Base-by-base conservation (phyloP, 2,888 invertebrate genomes). In the Eristalis arbustorum region DNA sequence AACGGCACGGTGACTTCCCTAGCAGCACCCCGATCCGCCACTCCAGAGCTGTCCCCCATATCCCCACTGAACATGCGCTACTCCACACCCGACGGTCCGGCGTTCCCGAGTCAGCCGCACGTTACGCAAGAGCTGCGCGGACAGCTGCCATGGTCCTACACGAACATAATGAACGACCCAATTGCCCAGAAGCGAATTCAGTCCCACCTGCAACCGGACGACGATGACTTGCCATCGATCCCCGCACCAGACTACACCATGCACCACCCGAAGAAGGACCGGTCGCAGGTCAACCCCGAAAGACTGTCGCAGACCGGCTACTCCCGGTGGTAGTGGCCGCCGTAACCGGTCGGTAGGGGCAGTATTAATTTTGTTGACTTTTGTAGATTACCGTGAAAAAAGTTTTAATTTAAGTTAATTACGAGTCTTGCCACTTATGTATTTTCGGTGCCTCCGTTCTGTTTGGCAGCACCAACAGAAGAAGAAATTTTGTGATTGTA, bases 111-210 rank as follows among this genome's bases (percentile, higher is more conserved):
- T 22, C 88, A 88, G 37, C 88, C 89, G 37, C 90, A 90, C 1
- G 89, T 92, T 18, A 92, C 90, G 34, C 93, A 93, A 23, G 95
- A 94, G 89, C 91, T 95, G 66, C 94, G 94, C 84, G 93, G 94
- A 28, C 95, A 95, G 90, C 91, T 94, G 89, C 95, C 95, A 14
- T 95, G 95, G 95, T 94, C 95, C 6, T 95, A 95, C 56, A 92
- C 92, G 1, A 91, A 90, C 88, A 89, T 90, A 88, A 88, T 90
- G 66, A 89, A 89, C 23, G 87, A 87, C 42, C 87, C 87, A 0
- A 56, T 83, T 8, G 87, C 87, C 10, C 83, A 87, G 13, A 83
- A 79, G 62, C 61, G 67, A 56, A 18, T 90, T 89, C 72, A 91
- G 90, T 73, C 90, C 89, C 25, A 84, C 64, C 37, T 80, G 56